Conservation (phyloP, 2,113 vertebrate species). For the Cricetomys ansorgei region DNA sequence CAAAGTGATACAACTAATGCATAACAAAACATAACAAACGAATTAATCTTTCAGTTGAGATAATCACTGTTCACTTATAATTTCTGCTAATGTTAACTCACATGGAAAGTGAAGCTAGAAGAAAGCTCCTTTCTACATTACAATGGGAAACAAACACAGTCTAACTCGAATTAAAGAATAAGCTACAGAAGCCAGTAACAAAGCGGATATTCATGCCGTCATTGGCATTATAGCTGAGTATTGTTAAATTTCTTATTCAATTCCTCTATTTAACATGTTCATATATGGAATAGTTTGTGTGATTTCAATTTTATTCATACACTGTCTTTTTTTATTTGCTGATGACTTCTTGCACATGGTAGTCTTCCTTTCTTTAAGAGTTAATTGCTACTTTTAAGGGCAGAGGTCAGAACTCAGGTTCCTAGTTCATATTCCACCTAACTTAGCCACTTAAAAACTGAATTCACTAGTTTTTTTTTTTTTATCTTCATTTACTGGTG, state of each 20-base stretch:
- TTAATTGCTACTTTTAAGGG: neutral
- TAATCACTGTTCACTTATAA: neutral
- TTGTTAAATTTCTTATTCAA: neutral
- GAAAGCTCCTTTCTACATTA: neutral
- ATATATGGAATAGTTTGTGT: neutral
- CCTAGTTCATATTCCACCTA: neutral
- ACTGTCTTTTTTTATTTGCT: neutral
- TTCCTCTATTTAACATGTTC: neutral
- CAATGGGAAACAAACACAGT: conserved; percentile 9
- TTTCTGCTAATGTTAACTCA: neutral
- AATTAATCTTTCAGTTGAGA: neutral
- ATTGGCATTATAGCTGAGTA: neutral
- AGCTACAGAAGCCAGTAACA: neutral
- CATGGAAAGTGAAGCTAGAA: neutral
- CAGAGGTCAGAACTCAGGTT: neutral
- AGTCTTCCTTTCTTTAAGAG: neutral
- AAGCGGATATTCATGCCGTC: neutral
- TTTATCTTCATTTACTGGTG: neutral
- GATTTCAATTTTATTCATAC: neutral
- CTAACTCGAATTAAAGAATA: neutral
- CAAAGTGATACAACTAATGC: neutral
- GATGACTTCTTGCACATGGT: neutral
- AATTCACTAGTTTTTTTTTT: conserved; percentile 2
- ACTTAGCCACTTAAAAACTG: neutral
- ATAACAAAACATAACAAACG: neutral